Percentiles rank a stretch among this genome's conserved stretches.
Evolutionary conservation across 2,113 vertebrate species (phyloP).

Genomic region (Atractosteus spatula): DNA sequence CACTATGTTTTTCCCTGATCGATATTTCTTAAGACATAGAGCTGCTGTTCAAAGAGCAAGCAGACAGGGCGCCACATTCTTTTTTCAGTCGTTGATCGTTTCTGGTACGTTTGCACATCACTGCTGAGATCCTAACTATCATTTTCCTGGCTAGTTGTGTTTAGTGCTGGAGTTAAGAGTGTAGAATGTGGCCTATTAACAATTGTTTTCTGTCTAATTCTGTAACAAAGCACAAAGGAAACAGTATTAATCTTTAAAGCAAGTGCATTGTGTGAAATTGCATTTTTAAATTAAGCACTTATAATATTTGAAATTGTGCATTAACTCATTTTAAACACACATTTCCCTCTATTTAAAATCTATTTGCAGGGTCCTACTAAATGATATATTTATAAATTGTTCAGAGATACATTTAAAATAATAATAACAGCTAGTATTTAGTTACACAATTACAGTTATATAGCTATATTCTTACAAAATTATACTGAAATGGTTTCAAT

Average conservation of each 20-base stretch:
- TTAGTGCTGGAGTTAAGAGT: slow-evolving; percentile 23
- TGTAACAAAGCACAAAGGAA: slow-evolving; percentile 13
- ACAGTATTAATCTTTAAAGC: slow-evolving; percentile 32
- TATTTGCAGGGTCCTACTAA: too few relatives aligned
- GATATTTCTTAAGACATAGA: slow-evolving; percentile 19
- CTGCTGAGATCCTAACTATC: slow-evolving; percentile 6
- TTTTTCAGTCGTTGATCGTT: background rate
- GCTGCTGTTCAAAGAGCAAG: slow-evolving; percentile 1
- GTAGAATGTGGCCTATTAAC: slow-evolving; percentile 21
- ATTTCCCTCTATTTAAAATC: too few relatives aligned
- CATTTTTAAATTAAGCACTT: slow-evolving; percentile 14
- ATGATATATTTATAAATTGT: too few relatives aligned
- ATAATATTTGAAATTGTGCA: slow-evolving; percentile 15
- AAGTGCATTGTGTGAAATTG: slow-evolving; percentile 16
- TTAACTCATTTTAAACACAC: slow-evolving; percentile 2
- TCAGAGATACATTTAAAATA: too few relatives aligned
- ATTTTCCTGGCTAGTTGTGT: slow-evolving; percentile 17
- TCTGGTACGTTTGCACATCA: background rate
- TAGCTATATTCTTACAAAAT: too few relatives aligned
- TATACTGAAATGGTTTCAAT: too few relatives aligned
- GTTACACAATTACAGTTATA: too few relatives aligned
- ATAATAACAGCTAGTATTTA: too few relatives aligned
- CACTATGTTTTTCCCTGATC: slow-evolving; percentile 6
- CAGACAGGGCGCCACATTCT: background rate
- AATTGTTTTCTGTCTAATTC: background rate